Evolutionary conservation across 2,113 vertebrate species (phyloP), one percentile per base, ranked within the genome.

Genomic region (Albula glossodonta): DNA sequence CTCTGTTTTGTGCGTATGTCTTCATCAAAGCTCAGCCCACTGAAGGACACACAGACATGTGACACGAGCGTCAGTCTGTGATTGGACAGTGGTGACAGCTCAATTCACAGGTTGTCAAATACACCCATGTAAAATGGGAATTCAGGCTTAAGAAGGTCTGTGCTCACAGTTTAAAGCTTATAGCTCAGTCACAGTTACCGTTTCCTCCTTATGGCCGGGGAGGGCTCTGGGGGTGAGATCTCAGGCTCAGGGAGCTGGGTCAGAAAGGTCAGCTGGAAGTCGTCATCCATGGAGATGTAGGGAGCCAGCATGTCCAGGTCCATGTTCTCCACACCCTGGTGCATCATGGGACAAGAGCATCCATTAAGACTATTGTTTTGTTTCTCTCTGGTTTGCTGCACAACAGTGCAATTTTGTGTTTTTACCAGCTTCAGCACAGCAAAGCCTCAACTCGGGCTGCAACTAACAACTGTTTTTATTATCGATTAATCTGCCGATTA

Each of bases 281-380:
- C 97, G 0, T 97, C 97, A 0, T 98, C 97, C 97, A 98, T 98
- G 2, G 97, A 97, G 93, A 98, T 98, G 89, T 98, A 98, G 0
- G 97, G 97, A 19, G 97, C 97, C 88, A 97, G 88, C 97, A 96
- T 97, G 85, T 97, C 97, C 91, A 98, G 89, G 80, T 97, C 97
- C 90, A 96, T 89, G 10, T 85, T 91, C 3, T 96, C 94, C 4
- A 87, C 52, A 49, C 90, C 85, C 95, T 94, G 88, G 83, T n/a
- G 22, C 4, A 78, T 13, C 84, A 50, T 9, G n/a, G 2, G 84
- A 53, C 48, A 4, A 63, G 81, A 79, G 10, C 25, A 6, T 80
- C 17, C n/a, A 49, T 5, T 22, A 57, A 56, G 19, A 82, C 25
- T 49, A 63, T 48, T n/a, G 48, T 0, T 78, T 13, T 78, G 80